A percentile compares a stretch with the other conserved stretches of the same genome.
Conservation (phyloP, 2,888 invertebrate genomes). For the Lapara coniferarum region DNA sequence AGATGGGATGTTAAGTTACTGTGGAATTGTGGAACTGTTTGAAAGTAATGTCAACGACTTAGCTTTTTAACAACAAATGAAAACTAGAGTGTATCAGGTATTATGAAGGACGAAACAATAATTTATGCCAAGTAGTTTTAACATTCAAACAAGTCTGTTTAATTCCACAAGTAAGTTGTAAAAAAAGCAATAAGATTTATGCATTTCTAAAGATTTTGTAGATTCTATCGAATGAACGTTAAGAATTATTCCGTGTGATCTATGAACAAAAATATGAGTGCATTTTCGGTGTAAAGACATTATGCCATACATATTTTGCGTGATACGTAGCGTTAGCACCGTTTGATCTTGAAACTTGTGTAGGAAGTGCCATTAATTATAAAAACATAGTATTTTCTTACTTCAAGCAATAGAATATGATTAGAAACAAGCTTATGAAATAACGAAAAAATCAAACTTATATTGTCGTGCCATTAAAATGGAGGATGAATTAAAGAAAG, state of each 20-base stretch:
- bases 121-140: background rate
- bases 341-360: slow-evolving; percentile 29
- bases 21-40: slow-evolving; percentile 7
- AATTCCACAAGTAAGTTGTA: slow-evolving; percentile 9
- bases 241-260: slow-evolving; percentile 22
- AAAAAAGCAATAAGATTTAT: slow-evolving; percentile 19
- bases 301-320: slow-evolving; percentile 17
- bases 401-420: slow-evolving; percentile 57
- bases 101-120: too few species aligned
- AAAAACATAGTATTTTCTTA: slow-evolving; percentile 76
- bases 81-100: too few species aligned
- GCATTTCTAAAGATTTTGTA: slow-evolving; percentile 22
- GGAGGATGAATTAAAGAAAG: slow-evolving; percentile 27
- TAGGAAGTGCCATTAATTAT: slow-evolving; percentile 77
- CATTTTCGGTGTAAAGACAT: slow-evolving; percentile 1
- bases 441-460: slow-evolving; percentile 34
- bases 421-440: slow-evolving; percentile 36
- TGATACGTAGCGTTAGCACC: slow-evolving; percentile 9
- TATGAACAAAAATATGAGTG: slow-evolving; percentile 17
- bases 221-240: slow-evolving; percentile 17
- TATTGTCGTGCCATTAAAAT: slow-evolving; percentile 49
- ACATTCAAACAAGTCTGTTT: background rate
- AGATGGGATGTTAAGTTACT: slow-evolving; percentile 3
- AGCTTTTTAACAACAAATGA: background rate
- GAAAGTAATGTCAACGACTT: background rate